These are phyloP conservation scores for Meta bourneti DNA, from an alignment of 2,888 invertebrate genomes.

Conservation along the genomic window DNA sequence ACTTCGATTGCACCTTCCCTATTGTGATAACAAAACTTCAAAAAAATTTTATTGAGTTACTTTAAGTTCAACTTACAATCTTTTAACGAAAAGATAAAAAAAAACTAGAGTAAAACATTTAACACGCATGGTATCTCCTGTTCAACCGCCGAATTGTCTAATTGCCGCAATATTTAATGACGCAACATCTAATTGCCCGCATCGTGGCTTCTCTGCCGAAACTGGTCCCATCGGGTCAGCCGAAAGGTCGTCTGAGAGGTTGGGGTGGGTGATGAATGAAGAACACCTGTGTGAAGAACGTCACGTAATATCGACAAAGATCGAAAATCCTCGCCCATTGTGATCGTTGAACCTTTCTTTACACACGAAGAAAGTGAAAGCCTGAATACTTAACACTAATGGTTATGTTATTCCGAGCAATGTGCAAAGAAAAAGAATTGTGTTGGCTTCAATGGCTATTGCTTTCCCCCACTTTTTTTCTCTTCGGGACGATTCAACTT, in stretches of 20 bases:
- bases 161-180: slow-evolving; percentile 29
- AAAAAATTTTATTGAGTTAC: too few relatives aligned
- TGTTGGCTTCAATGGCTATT: slow-evolving; percentile 30
- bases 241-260: slow-evolving; percentile 36
- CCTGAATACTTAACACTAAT: not conserved
- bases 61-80: too few relatives aligned
- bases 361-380: slow-evolving; percentile 39
- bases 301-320: slow-evolving; percentile 55
- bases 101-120: too few relatives aligned
- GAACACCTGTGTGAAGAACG: slow-evolving; percentile 69
- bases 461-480: slow-evolving; percentile 8
- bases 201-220: slow-evolving; percentile 31
- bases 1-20: too few relatives aligned
- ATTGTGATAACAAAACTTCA: too few relatives aligned
- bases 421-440: slow-evolving; percentile 42
- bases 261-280: slow-evolving; percentile 6
- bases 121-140: too few relatives aligned
- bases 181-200: slow-evolving; percentile 29
- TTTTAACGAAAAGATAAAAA: too few relatives aligned
- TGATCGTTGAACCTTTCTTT: slow-evolving; percentile 42
- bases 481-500: not conserved
- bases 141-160: slow-evolving; percentile 28
- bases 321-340: slow-evolving; percentile 40
- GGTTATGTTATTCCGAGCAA: not conserved
- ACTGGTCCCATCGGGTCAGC: slow-evolving; percentile 43